Percentiles rank a stretch among this genome's conserved stretches.
Evolutionary conservation across 1,140 invertebrate genomes (phyloP).

Genomic region (Bombus breviceps): DNA sequence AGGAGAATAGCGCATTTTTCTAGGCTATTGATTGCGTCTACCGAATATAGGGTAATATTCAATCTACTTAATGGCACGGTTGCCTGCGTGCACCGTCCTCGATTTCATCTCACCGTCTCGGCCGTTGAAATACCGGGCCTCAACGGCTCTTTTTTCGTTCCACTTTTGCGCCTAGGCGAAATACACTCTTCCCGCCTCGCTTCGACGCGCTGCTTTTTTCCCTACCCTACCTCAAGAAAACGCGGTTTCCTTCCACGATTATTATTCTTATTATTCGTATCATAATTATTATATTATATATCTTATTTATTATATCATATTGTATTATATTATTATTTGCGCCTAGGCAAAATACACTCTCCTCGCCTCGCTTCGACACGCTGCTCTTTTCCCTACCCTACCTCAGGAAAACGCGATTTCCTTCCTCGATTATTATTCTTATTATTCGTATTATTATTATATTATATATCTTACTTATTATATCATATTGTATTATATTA

Average conservation of each 20-base stretch:
- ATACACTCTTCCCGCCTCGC: constrained; percentile 17
- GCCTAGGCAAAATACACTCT: constrained; percentile 51
- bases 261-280: not conserved
- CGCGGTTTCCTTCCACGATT: constrained; percentile 1
- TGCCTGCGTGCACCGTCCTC: constrained; percentile 65
- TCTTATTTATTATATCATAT: no score
- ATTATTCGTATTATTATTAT: no score
- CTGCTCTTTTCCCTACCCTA: not conserved
- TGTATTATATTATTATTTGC: constrained; percentile 5
- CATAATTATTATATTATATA: not conserved
- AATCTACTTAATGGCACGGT: constrained; percentile 74
- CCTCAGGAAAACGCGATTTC: constrained; percentile 12
- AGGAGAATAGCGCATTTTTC: constrained; percentile 68
- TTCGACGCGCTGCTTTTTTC: not conserved
- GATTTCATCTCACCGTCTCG: constrained; percentile 66
- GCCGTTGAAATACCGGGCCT: constrained; percentile 48
- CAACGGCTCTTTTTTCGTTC: constrained; percentile 49
- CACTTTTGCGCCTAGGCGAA: constrained; percentile 60
- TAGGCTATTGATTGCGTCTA: constrained; percentile 73
- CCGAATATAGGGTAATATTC: constrained; percentile 77
- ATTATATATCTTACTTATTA: no score
- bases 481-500: no score
- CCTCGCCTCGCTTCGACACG: not conserved
- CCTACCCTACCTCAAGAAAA: not conserved
- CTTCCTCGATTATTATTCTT: not conserved